Evolutionary conservation across 2,113 vertebrate genomes (phyloP).

Genomic region (Lampris megalopsis): DNA sequence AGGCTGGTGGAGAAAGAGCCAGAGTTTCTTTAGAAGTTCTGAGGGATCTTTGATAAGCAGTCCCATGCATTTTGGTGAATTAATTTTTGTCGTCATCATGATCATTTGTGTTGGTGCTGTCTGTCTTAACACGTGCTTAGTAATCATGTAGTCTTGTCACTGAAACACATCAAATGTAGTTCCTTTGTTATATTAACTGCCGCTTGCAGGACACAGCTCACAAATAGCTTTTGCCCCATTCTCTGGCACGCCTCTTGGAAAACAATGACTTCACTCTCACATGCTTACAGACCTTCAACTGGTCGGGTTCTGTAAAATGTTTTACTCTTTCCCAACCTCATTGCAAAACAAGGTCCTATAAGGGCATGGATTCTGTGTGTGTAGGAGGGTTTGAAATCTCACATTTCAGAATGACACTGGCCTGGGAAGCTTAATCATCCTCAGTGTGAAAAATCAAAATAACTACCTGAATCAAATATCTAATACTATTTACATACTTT

Average conservation of each 20-base stretch:
- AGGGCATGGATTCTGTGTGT: slow-evolving; percentile 64
- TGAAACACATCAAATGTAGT: slow-evolving; percentile 14
- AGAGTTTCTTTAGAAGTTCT: too few species aligned
- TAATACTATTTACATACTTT: slow-evolving; percentile 19
- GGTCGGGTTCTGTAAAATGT: slow-evolving; percentile 73
- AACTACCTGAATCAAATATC: slow-evolving; percentile 15
- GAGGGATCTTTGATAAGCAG: too few species aligned
- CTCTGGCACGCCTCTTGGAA: slow-evolving; percentile 68
- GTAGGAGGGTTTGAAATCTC: slow-evolving; percentile 34
- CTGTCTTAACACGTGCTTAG: slow-evolving; percentile 1
- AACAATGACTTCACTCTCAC: slow-evolving; percentile 81
- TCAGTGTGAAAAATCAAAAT: slow-evolving; percentile 32
- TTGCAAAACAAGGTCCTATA: slow-evolving; percentile 78
- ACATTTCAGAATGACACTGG: slow-evolving; percentile 18
- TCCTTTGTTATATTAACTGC: slow-evolving; percentile 22
- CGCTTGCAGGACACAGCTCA: slow-evolving; percentile 31
- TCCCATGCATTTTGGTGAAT: not conserved
- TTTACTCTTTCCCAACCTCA: slow-evolving; percentile 69
- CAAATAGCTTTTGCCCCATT: slow-evolving; percentile 69
- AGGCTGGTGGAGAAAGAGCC: too few species aligned
- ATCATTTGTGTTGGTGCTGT: too few species aligned
- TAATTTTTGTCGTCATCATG: not conserved
- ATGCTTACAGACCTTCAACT: slow-evolving; percentile 69
- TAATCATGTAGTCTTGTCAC: not conserved
- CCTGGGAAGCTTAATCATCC: slow-evolving; percentile 27